phyloP scores from a whole-genome alignment of 2,888 invertebrate genomes.

The Drosophila multiciliata region DNA sequence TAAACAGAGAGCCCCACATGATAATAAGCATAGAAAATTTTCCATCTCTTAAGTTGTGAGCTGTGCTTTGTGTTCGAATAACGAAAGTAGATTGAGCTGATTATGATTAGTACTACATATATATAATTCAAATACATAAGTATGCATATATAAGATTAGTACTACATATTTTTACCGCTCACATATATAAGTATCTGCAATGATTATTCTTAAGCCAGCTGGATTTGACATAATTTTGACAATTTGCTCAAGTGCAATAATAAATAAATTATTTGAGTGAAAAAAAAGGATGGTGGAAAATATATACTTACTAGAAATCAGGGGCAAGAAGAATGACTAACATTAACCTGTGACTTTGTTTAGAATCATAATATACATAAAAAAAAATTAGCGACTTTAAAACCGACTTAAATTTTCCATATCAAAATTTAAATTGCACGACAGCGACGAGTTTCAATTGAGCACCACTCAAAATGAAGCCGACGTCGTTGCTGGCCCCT shows the following conservation, averaged over 20 bases:
- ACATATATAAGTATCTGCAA: background rate
- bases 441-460: conserved; percentile 69
- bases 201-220: conserved; percentile 30
- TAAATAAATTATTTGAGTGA: conserved; percentile 22
- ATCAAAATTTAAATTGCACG: conserved; percentile 54
- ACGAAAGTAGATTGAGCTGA: conserved; percentile 46
- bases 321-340: conserved; percentile 18
- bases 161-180: background rate
- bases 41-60: conserved; percentile 22
- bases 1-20: conserved; percentile 15
- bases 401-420: conserved; percentile 40
- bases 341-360: conserved; percentile 36
- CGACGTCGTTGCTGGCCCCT: conserved; percentile 21
- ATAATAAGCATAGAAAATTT: conserved; percentile 32
- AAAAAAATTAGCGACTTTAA: conserved; percentile 24
- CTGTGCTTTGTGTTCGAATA: conserved; percentile 19
- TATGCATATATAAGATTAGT: conserved; percentile 34
- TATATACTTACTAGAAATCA: conserved; percentile 7
- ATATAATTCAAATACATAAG: background rate
- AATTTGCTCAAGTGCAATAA: conserved; percentile 40
- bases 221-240: conserved; percentile 32
- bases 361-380: conserved; percentile 10
- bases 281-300: background rate
- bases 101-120: conserved; percentile 45
- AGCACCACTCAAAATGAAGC: conserved; percentile 62